These are phyloP conservation scores for Zaprionus camerounensis DNA, from an alignment of 1,140 invertebrate species.

Conservation along the genomic window DNA sequence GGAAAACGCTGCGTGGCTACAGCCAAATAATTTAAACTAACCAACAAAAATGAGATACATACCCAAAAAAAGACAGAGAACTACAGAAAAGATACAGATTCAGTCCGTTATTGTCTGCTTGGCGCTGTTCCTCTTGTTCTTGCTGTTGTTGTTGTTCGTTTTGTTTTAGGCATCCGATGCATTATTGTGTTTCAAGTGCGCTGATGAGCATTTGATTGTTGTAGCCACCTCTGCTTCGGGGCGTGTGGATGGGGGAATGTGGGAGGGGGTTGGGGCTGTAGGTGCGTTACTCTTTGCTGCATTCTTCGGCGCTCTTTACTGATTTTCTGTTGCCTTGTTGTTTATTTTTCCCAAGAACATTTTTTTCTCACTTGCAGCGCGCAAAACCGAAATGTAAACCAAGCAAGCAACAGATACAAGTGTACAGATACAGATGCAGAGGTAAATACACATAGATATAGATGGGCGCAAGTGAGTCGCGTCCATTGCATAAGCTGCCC, in stretches of 20 bases:
- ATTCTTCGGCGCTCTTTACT: conserved; percentile 26
- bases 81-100: conserved; percentile 31
- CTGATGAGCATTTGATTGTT: conserved; percentile 81
- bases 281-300: conserved; percentile 36
- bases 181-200: conserved; percentile 79
- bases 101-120: conserved; percentile 48
- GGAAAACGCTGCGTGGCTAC: conserved; percentile 56
- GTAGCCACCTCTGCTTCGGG: conserved; percentile 49
- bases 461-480: conserved; percentile 30
- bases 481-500: conserved; percentile 47
- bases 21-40: conserved; percentile 51
- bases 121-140: neutral
- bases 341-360: conserved; percentile 77
- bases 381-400: conserved; percentile 78
- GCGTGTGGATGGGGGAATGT: neutral
- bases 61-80: conserved; percentile 47
- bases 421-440: conserved; percentile 28
- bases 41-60: conserved; percentile 54
- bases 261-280: neutral
- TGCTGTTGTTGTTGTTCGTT: conserved; percentile 23
- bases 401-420: conserved; percentile 45
- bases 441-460: conserved; percentile 59
- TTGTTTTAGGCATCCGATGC: conserved; percentile 64
- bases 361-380: conserved; percentile 77
- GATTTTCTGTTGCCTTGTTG: conserved; percentile 53